Base-by-base conservation (phyloP, 2,113 vertebrate genomes). In the Malaclemys terrapin region DNA sequence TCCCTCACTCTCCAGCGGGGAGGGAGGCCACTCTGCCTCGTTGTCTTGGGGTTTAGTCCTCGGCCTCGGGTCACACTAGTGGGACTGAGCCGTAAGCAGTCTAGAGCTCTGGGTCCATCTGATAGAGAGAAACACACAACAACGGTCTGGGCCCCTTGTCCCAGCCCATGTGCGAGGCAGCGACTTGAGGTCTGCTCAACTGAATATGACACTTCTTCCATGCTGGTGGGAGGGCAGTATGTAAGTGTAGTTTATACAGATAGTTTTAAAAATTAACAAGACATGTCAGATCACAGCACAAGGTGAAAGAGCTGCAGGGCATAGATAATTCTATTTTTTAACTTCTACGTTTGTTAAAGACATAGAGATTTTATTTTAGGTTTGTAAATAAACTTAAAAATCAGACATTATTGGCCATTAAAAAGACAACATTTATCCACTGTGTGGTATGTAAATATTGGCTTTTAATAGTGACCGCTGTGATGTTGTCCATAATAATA, bases 221-320 rank as follows among this genome's bases (percentile, higher is more conserved):
- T 31, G 56, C 25, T 20, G 35, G 25, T 8, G 35, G 59, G 49
- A 6, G 22, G 9, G 38, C 76, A 56, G 54, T 25, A 56, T 0
- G 16, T n/a, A 12, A 20, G 1, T 1, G 0, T 19, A 45, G 17
- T 35, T 62, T 5, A 0, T 4, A 4, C 4, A 0, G 29, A 13
- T 0, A 7, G 17, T 69, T 50, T 13, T 16, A 38, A 3, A 11
- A 57, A 8, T 57, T 72, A 7, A 42, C 65, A 10, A 22, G 19
- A 6, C 24, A 4, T 49, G 42, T 53, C 62, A 69, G 29, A 69
- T 84, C 47, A 38, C n/a, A 53, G 10, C 56, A 82, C 20, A 17
- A 54, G 35, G 20, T 78, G 25, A 35, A 5, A 45, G 35, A n/a
- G 17, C 20, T 19, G 62, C 62, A 69, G 29, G 38, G 38, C 25